Evolutionary conservation across 1,140 invertebrate species (phyloP).

Genomic region (Drosophila biarmipes): DNA sequence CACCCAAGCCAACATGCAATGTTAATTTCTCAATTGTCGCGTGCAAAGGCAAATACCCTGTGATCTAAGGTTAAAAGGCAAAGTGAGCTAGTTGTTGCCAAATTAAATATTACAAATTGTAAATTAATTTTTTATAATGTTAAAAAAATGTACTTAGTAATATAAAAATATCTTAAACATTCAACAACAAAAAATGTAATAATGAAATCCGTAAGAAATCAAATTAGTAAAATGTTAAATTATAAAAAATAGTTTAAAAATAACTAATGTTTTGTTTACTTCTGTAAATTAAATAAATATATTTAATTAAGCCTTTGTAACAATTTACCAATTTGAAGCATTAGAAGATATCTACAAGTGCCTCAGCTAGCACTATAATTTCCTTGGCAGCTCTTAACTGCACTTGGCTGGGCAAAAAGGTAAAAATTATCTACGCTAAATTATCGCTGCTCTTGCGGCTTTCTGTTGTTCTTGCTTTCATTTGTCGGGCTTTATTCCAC

Average conservation of each 20-base stretch:
- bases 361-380: not conserved
- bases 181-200: no score
- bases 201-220: no score
- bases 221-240: no score
- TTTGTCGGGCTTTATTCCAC: conserved; percentile 42
- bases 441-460: conserved; percentile 40
- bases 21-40: conserved; percentile 58
- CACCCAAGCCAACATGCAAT: conserved; percentile 49
- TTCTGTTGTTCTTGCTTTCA: conserved; percentile 54
- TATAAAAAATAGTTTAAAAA: no score
- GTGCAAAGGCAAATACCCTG: conserved; percentile 28
- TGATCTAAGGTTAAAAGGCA: not conserved
- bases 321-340: not conserved
- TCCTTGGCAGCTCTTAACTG: not conserved
- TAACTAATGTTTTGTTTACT: no score
- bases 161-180: not conserved
- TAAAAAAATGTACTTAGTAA: no score
- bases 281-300: not conserved
- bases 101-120: not conserved
- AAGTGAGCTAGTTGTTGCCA: not conserved
- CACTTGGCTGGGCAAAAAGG: conserved; percentile 38
- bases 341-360: not conserved
- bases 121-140: not conserved
- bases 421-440: conserved; percentile 68
- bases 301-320: no score